These are phyloP conservation scores for Thamnophis elegans DNA, from an alignment of 2,797 vertebrate genomes.

Conservation along the genomic window DNA sequence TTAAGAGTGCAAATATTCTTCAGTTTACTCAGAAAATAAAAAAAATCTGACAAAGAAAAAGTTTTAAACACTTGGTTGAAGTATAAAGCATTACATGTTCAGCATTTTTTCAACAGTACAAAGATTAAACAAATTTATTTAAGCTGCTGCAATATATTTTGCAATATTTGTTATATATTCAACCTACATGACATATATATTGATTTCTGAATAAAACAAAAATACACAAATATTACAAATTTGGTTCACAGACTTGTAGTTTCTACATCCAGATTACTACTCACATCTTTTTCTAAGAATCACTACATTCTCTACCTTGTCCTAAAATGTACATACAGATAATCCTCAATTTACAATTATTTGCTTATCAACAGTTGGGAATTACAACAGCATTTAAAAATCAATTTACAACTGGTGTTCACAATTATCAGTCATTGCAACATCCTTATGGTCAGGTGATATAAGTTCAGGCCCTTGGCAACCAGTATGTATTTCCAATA, in stretches of 20 bases:
- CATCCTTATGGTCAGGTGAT: not conserved
- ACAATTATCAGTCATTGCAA: not conserved
- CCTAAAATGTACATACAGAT: not conserved
- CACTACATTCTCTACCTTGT: not conserved
- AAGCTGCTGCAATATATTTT: conserved; percentile 19
- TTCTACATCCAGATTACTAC: conserved; percentile 26
- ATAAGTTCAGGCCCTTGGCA: not conserved
- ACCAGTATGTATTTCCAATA: not conserved
- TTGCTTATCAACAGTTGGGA: not conserved
- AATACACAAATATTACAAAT: conserved; percentile 34
- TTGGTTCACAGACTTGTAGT: conserved; percentile 19
- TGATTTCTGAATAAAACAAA: conserved; percentile 39
- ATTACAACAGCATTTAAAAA: not conserved
- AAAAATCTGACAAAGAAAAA: conserved; percentile 64
- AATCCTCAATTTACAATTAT: not conserved
- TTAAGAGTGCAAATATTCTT: conserved; percentile 66
- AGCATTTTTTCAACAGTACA: conserved; percentile 51
- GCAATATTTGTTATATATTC: conserved; percentile 44
- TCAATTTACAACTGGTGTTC: not conserved
- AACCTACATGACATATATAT: not conserved
- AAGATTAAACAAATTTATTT: conserved; percentile 12
- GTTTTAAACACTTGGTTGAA: conserved; percentile 58
- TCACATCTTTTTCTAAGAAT: not conserved
- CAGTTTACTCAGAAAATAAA: conserved; percentile 68
- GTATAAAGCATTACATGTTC: conserved; percentile 60